A percentile compares a stretch with the other conserved stretches of the same genome.
These are phyloP conservation scores for Villa cingulata DNA, from an alignment of 2,888 invertebrate genomes.

Conservation along the genomic window DNA sequence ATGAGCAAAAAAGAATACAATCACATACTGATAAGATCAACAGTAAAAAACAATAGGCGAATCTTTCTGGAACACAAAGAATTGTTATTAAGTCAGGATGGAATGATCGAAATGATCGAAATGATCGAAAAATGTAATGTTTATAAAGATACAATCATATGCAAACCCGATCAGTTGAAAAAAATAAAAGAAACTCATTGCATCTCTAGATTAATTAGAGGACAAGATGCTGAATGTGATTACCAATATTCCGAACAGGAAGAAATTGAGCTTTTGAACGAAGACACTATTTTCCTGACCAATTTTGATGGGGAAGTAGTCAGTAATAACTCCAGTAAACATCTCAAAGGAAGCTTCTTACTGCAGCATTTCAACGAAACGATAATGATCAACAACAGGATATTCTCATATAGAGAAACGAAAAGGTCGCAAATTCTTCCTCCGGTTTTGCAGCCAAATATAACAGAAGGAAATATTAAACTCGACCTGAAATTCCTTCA, in stretches of 20 bases:
- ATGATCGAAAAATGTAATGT: too few relatives aligned
- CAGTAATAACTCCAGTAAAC: not conserved
- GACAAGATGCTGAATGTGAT: not conserved
- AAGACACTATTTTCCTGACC: conserved; percentile 4
- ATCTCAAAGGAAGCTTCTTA: conserved; percentile 1
- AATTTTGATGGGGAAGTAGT: conserved; percentile 5
- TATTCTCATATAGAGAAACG: conserved; percentile 1
- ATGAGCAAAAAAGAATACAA: too few relatives aligned
- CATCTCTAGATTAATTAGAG: not conserved
- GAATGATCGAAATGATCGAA: too few relatives aligned
- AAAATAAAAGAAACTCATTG: too few relatives aligned
- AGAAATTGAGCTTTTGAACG: conserved; percentile 3
- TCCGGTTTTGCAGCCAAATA: not conserved
- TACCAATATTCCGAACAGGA: conserved; percentile 1
- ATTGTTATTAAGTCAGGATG: too few relatives aligned
- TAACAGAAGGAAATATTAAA: not conserved
- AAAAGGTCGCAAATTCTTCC: conserved; percentile 4
- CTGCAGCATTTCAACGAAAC: conserved; percentile 3
- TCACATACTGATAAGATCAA: too few relatives aligned
- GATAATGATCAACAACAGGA: not conserved
- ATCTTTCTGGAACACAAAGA: too few relatives aligned
- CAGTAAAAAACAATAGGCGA: too few relatives aligned
- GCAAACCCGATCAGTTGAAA: too few relatives aligned
- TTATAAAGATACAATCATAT: too few relatives aligned
- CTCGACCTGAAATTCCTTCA: too few relatives aligned